Conservation (phyloP, 1,140 invertebrate species). For the Brachystomella parvula region DNA sequence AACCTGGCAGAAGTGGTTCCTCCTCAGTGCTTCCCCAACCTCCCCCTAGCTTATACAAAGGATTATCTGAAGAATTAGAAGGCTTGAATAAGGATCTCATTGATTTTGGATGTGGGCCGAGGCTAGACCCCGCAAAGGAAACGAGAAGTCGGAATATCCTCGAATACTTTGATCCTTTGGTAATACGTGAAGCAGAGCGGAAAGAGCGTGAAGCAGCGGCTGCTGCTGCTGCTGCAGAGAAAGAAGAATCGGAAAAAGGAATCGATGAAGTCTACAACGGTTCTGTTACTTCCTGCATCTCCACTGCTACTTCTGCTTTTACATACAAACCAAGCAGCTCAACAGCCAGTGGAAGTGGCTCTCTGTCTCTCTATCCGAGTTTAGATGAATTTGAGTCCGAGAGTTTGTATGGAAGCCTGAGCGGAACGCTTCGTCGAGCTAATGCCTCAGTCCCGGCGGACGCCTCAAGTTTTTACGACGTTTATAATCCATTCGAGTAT, state of each 20-base stretch:
- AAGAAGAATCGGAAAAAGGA: neutral
- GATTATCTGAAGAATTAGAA: conserved; percentile 18
- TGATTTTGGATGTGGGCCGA: conserved; percentile 24
- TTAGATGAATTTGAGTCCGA: conserved; percentile 54
- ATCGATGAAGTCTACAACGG: neutral
- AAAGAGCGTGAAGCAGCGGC: neutral
- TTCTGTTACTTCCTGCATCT: neutral
- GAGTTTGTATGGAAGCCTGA: conserved; percentile 61
- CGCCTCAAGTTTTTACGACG: conserved; percentile 65
- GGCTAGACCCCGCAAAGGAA: neutral
- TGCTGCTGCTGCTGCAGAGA: neutral
- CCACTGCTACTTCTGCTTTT: conserved; percentile 15
- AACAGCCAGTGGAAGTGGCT: neutral
- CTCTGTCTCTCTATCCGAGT: conserved; percentile 24
- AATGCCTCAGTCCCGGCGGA: conserved; percentile 38
- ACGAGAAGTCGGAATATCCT: conserved; percentile 26
- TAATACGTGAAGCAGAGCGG: conserved; percentile 9
- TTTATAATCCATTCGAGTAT: conserved; percentile 78
- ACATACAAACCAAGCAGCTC: neutral
- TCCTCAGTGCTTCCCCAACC: neutral
- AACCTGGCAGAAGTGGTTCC: neutral
- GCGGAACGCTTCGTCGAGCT: neutral
- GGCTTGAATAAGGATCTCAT: conserved; percentile 28
- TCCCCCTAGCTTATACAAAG: conserved; percentile 9
- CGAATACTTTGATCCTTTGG: conserved; percentile 34